A percentile compares a stretch with the other conserved stretches of the same genome.
Evolutionary conservation across 1,140 invertebrate species (phyloP).

Genomic region (Augochlora pura): DNA sequence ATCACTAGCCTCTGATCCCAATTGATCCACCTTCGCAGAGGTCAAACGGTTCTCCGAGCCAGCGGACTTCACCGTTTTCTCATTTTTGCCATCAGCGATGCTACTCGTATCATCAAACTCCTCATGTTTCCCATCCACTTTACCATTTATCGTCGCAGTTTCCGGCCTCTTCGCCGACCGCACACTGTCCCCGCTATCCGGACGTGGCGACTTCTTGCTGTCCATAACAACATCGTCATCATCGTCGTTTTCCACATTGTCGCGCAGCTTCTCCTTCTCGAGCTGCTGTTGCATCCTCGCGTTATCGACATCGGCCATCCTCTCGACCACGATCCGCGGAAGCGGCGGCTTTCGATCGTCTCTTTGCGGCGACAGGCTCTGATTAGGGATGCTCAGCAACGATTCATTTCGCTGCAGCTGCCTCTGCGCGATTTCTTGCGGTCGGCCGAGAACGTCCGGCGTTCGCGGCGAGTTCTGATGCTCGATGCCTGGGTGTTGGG

Average conservation of each 20-base stretch:
- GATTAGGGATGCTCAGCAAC: conserved; percentile 22
- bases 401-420: conserved; percentile 54
- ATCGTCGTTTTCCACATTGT: conserved; percentile 58
- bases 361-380: conserved; percentile 9
- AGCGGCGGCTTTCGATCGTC: conserved; percentile 33
- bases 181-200: background rate
- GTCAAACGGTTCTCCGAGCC: background rate
- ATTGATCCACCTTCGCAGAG: background rate
- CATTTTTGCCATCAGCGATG: too few relatives aligned
- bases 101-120: background rate
- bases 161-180: conserved; percentile 25
- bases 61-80: background rate
- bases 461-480: background rate
- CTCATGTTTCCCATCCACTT: conserved; percentile 16
- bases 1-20: too few relatives aligned
- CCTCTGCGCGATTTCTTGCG: conserved; percentile 19
- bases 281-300: conserved; percentile 27
- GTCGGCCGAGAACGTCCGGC: background rate
- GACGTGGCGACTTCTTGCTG: conserved; percentile 40
- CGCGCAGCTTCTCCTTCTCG: conserved; percentile 37
- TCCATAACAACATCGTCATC: conserved; percentile 71
- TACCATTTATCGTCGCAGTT: conserved; percentile 21
- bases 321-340: conserved; percentile 65
- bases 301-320: conserved; percentile 66
- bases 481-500: background rate